These are phyloP conservation scores for Tragelaphus strepsiceros DNA, from an alignment of 2,113 vertebrate genomes.

Conservation along the genomic window DNA sequence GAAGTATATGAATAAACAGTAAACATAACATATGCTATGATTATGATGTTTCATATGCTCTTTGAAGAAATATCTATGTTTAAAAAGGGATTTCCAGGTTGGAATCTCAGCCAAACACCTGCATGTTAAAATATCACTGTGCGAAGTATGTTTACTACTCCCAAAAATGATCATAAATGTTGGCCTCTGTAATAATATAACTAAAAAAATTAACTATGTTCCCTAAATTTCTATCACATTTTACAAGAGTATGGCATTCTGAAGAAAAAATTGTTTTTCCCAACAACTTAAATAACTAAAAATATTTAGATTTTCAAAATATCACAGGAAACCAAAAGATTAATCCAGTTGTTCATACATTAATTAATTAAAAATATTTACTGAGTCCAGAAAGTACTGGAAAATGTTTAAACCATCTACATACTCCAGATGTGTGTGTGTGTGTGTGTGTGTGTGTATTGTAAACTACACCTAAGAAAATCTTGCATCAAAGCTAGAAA, in stretches of 20 bases:
- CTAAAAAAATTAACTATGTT: not conserved
- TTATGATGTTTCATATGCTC: not conserved
- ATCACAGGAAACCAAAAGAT: not conserved
- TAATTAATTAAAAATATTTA: constrained; percentile 3
- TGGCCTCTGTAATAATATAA: not conserved
- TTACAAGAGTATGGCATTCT: not conserved
- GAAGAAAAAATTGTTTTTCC: not conserved
- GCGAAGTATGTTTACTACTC: constrained; percentile 25
- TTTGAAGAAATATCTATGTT: not conserved
- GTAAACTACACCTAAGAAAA: not conserved
- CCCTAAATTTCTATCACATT: not conserved
- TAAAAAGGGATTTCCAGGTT: constrained; percentile 25
- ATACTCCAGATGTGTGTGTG: not conserved
- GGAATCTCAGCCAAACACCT: constrained; percentile 19
- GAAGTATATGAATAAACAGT: not conserved
- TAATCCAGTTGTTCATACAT: not conserved
- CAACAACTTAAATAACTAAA: not conserved
- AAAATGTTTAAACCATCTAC: not conserved
- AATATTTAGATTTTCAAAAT: constrained; percentile 13
- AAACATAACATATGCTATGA: not conserved
- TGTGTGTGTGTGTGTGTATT: not conserved
- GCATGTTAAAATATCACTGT: not conserved
- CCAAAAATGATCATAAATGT: constrained; percentile 34
- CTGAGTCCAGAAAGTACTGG: not conserved
- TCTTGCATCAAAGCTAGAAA: not conserved